Base-by-base conservation (phyloP, 2,888 invertebrate species). In the Drosophila crucigera region DNA sequence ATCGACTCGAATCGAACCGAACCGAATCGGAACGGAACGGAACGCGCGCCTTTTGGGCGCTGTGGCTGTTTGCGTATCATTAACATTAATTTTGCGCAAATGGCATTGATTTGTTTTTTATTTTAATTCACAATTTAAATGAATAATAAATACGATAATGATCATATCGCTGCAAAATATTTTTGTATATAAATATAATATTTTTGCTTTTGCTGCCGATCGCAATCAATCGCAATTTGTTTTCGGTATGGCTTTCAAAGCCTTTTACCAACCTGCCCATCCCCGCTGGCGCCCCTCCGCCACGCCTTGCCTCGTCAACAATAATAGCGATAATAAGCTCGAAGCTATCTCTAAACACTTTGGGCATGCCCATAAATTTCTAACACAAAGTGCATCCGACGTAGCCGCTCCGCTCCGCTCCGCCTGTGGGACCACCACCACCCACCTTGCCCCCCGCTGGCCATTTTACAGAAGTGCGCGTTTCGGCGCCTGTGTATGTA, bases 21-120 rank as follows among this genome's bases (percentile, higher is more conserved):
- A 58, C 4, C 35, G 22, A 35, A 39, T 5, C 28, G 19, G 14
- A 43, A 10, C 37, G 37, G n/a, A 37, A 19, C 19, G 25, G n/a
- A 33, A 31, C 37, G 67, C 56, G 58, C 50, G 47, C 50, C 55
- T 63, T 73, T 68, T 72, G 63, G 19, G 33, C 56, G 25, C 30
- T 22, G 19, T 9, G n/a, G 47, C 31, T 65, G 50, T 59, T 59
- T 52, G 59, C 70, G 76, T 63, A 77, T 83, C 71, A 89, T 86
- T 89, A 85, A 73, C 71, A 87, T 79, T 84, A 67, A 73, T 79
- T 82, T 85, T 54, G 67, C 82, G 9, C 75, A 81, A 78, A 83
- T 80, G 86, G 82, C 72, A 79, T 73, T 82, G 73, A 89, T 89
- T 81, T 81, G 76, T 84, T 89, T 84, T 87, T 87, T 82, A 89